Percentiles rank a stretch among this genome's conserved stretches.
phyloP scores from a whole-genome alignment of 2,888 invertebrate species.

The Yponomeuta sedellus region DNA sequence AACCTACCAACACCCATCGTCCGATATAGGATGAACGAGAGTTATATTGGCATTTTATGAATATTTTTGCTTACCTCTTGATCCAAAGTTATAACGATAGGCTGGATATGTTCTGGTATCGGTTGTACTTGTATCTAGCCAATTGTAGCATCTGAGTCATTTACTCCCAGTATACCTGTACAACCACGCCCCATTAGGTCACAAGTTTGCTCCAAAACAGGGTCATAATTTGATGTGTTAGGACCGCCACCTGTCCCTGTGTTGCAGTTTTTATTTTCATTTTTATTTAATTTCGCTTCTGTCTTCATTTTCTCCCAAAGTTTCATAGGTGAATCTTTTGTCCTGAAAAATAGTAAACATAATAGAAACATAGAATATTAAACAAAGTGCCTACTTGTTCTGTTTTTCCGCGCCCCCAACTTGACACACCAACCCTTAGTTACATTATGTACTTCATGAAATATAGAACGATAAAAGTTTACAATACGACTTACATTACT shows the following conservation, averaged over 20 bases:
- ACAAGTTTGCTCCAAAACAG: neutral
- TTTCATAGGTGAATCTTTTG: conserved; percentile 8
- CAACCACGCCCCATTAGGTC: neutral
- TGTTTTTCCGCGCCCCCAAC: too few species aligned
- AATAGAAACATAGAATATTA: neutral
- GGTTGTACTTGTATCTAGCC: too few species aligned
- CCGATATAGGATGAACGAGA: too few species aligned
- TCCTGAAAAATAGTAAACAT: conserved; percentile 7
- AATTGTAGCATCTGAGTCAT: neutral
- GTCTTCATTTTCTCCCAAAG: neutral
- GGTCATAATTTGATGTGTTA: neutral
- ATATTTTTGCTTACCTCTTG: too few species aligned
- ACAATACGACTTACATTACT: neutral
- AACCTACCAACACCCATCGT: too few species aligned
- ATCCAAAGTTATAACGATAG: too few species aligned
- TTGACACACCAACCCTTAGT: neutral
- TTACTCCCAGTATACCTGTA: neutral
- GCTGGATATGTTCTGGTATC: too few species aligned
- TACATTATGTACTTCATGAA: too few species aligned
- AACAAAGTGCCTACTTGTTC: neutral
- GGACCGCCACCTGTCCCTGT: neutral
- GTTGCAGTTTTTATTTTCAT: neutral
- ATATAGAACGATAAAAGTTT: neutral
- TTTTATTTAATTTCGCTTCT: neutral
- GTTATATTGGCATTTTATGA: too few species aligned